Conservation (phyloP, 2,113 vertebrate genomes). For the Ochotona princeps region DNA sequence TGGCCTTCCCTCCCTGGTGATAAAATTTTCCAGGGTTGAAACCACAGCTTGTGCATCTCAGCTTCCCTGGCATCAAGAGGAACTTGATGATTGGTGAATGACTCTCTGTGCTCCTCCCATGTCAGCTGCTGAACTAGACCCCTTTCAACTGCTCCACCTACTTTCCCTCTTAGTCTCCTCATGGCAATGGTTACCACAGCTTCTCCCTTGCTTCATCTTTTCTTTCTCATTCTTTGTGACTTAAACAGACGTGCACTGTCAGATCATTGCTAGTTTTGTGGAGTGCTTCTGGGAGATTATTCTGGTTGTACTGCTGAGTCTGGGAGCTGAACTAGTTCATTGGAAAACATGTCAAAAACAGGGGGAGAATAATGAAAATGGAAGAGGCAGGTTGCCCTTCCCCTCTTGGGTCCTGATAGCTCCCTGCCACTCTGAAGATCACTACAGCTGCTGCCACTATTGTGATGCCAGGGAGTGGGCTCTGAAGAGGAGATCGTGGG, state of each 20-base stretch:
- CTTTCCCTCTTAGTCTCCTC: too few relatives aligned
- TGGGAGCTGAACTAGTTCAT: neutral
- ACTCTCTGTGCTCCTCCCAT: neutral
- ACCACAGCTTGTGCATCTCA: neutral
- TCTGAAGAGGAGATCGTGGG: neutral
- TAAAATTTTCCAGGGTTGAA: neutral
- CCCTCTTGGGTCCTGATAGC: too few relatives aligned
- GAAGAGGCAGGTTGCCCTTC: neutral
- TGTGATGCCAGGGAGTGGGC: neutral
- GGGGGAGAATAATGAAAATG: neutral
- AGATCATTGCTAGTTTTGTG: too few relatives aligned
- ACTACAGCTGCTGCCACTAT: neutral
- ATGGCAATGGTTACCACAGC: neutral
- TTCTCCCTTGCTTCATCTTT: neutral
- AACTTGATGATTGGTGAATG: neutral
- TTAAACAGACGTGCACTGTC: too few relatives aligned
- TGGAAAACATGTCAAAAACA: neutral
- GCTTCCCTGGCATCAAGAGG: neutral
- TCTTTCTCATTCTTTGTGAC: neutral
- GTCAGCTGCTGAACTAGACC: neutral
- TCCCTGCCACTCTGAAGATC: accelerated
- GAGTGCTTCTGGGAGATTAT: neutral
- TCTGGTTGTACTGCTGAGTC: neutral
- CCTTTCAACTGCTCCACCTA: too few relatives aligned
- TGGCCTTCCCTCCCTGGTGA: neutral